Conservation (phyloP, 2,888 invertebrate genomes). For the Minunthozetes semirufus region DNA sequence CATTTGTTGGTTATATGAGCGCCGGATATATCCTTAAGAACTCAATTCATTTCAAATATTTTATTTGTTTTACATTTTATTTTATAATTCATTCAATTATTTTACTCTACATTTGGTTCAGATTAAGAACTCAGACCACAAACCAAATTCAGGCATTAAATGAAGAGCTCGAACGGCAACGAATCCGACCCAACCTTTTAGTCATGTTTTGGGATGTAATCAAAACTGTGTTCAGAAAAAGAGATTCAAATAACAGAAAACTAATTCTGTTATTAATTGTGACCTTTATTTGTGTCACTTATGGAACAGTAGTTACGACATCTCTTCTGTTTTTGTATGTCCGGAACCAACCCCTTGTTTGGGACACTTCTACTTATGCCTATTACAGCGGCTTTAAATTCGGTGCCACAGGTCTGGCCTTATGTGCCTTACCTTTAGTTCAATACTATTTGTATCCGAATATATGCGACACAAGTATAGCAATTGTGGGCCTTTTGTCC, state of each 20-base stretch:
- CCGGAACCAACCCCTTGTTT: slow-evolving; percentile 30
- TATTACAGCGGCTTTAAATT: slow-evolving; percentile 38
- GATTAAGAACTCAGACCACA: neutral
- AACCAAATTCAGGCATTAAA: neutral
- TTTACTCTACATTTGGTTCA: slow-evolving; percentile 21
- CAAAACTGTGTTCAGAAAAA: slow-evolving; percentile 30
- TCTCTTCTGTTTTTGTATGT: slow-evolving; percentile 29
- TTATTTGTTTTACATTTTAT: slow-evolving; percentile 23
- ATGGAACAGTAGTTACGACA: slow-evolving; percentile 23
- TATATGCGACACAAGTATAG: slow-evolving; percentile 46
- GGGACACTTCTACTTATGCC: slow-evolving; percentile 33
- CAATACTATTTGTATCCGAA: slow-evolving; percentile 22
- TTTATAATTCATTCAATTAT: slow-evolving; percentile 12
- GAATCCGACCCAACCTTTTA: neutral
- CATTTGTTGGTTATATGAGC: slow-evolving; percentile 61
- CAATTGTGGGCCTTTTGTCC: slow-evolving; percentile 48
- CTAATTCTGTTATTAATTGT: slow-evolving; percentile 11
- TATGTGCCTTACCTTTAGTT: slow-evolving; percentile 37
- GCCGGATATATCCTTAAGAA: slow-evolving; percentile 55
- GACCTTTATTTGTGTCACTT: slow-evolving; percentile 24
- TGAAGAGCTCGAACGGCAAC: neutral
- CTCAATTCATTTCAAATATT: slow-evolving; percentile 2
- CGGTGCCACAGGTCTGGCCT: slow-evolving; percentile 39
- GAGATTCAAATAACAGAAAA: slow-evolving; percentile 19
- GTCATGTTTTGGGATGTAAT: slow-evolving; percentile 20